phyloP scores from a whole-genome alignment of 2,113 vertebrate species.

The Cynopterus brachyotis region DNA sequence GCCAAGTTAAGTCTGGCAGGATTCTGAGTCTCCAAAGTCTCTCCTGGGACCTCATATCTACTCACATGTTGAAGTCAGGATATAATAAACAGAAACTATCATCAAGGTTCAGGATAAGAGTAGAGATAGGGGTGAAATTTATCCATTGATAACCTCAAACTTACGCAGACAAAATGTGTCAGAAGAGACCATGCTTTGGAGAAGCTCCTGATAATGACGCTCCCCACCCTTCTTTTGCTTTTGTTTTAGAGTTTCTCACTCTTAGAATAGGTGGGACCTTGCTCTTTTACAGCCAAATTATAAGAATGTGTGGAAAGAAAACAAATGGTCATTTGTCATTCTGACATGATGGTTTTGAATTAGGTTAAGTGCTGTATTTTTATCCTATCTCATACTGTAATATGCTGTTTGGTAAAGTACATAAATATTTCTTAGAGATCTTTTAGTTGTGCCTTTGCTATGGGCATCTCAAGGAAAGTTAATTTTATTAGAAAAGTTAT shows the following conservation, averaged over 20 bases:
- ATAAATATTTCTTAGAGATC: neutral
- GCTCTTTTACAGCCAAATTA: conserved; percentile 56
- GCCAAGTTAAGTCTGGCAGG: conserved; percentile 50
- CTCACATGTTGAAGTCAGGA: conserved; percentile 19
- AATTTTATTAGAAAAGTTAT: neutral
- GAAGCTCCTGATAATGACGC: conserved; percentile 39
- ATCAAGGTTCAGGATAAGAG: neutral
- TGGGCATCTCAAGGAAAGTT: neutral
- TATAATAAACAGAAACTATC: conserved; percentile 46
- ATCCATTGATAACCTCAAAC: conserved; percentile 1
- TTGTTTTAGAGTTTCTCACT: conserved; percentile 65
- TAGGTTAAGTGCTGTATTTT: neutral
- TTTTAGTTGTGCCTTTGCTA: neutral
- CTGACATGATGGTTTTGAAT: conserved; percentile 53
- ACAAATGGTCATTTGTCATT: conserved; percentile 50
- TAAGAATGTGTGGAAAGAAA: neutral
- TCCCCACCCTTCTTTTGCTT: conserved; percentile 12
- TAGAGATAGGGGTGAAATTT: conserved; percentile 26
- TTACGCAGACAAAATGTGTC: conserved; percentile 51
- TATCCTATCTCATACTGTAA: neutral
- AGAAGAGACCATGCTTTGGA: conserved; percentile 60
- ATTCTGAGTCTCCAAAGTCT: conserved; percentile 39
- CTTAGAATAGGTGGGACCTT: conserved; percentile 70
- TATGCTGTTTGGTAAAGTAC: neutral
- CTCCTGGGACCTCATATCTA: conserved; percentile 46